A percentile compares a stretch with the other conserved stretches of the same genome.
phyloP scores from a whole-genome alignment of 2,888 invertebrate species.

The Philereme vetulata region DNA sequence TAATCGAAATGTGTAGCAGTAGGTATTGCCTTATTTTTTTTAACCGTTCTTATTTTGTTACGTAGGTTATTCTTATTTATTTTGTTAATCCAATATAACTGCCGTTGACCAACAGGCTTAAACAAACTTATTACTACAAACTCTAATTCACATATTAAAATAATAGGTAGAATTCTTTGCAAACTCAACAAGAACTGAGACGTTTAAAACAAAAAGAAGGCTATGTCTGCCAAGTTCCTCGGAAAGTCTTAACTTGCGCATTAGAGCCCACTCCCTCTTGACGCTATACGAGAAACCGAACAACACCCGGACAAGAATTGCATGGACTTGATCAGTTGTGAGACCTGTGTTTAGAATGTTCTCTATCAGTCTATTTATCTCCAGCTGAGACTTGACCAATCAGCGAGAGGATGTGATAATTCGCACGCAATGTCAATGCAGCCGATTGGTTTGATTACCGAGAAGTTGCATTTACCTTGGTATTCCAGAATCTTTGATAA shows the following conservation, averaged over 20 bases:
- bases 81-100: no score
- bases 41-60: no score
- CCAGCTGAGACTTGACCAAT: slow-evolving; percentile 10
- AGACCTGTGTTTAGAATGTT: slow-evolving; percentile 11
- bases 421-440: background rate
- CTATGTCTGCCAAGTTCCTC: slow-evolving; percentile 53
- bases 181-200: slow-evolving; percentile 26
- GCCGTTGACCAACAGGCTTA: no score
- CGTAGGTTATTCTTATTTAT: no score
- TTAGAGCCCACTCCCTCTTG: slow-evolving; percentile 47
- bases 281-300: slow-evolving; percentile 45
- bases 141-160: slow-evolving; percentile 8
- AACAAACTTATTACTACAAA: no score
- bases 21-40: no score
- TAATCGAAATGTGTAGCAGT: no score
- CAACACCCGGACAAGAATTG: slow-evolving; percentile 16
- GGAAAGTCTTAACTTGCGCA: slow-evolving; percentile 55
- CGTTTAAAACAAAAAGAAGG: slow-evolving; percentile 50
- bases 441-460: slow-evolving; percentile 13
- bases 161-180: slow-evolving; percentile 31
- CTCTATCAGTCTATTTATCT: slow-evolving; percentile 12
- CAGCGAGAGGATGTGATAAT: slow-evolving; percentile 7
- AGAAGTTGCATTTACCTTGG: slow-evolving; percentile 4
- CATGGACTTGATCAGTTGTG: slow-evolving; percentile 19
- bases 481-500: no score